A percentile compares a stretch with the other conserved stretches of the same genome.
Evolutionary conservation across 1,140 invertebrate genomes (phyloP).

Genomic region (Vanessa tameamea): DNA sequence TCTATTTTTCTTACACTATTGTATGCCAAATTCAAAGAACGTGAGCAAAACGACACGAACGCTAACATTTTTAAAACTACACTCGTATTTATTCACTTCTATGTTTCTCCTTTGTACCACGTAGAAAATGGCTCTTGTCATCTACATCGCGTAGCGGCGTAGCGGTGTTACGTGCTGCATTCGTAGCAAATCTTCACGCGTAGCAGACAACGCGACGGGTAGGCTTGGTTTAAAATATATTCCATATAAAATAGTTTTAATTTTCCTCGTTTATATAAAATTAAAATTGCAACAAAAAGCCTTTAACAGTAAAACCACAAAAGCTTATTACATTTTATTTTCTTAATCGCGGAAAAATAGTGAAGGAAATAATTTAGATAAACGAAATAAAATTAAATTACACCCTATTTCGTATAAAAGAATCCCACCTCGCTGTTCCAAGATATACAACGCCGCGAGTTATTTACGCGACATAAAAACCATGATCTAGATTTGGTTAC

Average conservation of each 20-base stretch:
- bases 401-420: conserved; percentile 12
- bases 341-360: too few species aligned
- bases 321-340: too few species aligned
- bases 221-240: neutral
- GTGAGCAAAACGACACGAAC: neutral
- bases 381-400: neutral
- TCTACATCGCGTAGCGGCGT: conserved; percentile 22
- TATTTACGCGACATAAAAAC: conserved; percentile 46
- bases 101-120: conserved; percentile 12
- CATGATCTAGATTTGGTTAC: conserved; percentile 46
- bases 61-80: conserved; percentile 5
- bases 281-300: too few species aligned
- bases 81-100: conserved; percentile 11
- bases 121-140: conserved; percentile 27
- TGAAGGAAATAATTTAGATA: neutral
- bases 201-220: conserved; percentile 8
- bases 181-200: conserved; percentile 25
- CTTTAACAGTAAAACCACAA: too few species aligned
- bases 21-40: conserved; percentile 7
- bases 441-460: conserved; percentile 10
- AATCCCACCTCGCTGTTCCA: neutral
- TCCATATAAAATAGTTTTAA: neutral
- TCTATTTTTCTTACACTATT: too few species aligned
- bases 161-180: conserved; percentile 22
- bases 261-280: too few species aligned